A percentile compares a stretch with the other conserved stretches of the same genome.
These are phyloP conservation scores for Silurus asotus DNA, from an alignment of 2,113 vertebrate genomes.

Conservation along the genomic window DNA sequence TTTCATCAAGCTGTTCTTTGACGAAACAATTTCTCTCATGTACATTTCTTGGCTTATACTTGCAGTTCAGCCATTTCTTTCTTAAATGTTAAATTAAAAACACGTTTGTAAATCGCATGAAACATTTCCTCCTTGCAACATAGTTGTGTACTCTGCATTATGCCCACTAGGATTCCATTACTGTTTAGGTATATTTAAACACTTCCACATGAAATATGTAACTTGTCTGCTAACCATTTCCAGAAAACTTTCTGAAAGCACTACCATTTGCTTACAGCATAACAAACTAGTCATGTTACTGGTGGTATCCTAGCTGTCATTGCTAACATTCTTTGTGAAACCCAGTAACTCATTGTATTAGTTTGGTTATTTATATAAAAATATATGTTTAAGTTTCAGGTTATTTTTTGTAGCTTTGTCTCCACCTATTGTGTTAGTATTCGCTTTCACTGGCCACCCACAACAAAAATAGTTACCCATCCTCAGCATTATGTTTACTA, in stretches of 20 bases:
- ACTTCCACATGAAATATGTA: background rate
- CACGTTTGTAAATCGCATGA: background rate
- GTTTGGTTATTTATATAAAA: no score
- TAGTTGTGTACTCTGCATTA: background rate
- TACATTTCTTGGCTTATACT: slow-evolving; percentile 1
- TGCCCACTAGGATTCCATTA: background rate
- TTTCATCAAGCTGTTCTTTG: slow-evolving; percentile 64
- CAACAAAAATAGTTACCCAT: background rate
- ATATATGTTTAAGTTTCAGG: no score
- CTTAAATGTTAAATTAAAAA: slow-evolving; percentile 7
- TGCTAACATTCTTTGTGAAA: background rate
- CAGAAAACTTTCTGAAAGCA: background rate
- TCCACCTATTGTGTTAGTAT: background rate
- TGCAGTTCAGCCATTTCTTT: background rate
- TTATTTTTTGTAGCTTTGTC: no score
- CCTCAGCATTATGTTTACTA: background rate
- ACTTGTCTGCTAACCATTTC: background rate
- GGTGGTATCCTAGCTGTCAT: no score
- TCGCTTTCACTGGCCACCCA: background rate
- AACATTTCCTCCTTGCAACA: slow-evolving; percentile 15
- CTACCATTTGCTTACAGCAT: background rate
- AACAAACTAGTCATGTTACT: background rate
- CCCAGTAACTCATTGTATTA: background rate
- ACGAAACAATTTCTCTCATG: slow-evolving; percentile 41
- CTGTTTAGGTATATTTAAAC: background rate